Evolutionary conservation across 2,888 invertebrate species (phyloP).

Genomic region (Muscina levida): DNA sequence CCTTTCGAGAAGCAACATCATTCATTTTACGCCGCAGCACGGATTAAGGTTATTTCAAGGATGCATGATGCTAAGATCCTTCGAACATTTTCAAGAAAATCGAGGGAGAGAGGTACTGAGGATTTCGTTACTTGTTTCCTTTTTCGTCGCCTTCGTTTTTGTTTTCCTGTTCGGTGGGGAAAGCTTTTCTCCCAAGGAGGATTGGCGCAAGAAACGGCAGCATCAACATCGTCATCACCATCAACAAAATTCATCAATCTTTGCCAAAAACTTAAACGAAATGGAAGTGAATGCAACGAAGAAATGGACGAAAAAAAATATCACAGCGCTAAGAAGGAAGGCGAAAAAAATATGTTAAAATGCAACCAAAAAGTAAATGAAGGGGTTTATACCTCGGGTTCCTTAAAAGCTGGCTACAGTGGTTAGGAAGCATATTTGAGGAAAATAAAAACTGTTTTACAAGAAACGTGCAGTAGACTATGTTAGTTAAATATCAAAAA

Average conservation of each 20-base stretch:
- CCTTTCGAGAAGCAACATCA: constrained; percentile 72
- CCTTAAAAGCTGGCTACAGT: constrained; percentile 64
- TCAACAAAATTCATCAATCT: constrained; percentile 79
- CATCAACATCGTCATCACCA: constrained; percentile 66
- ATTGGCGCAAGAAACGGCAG: constrained; percentile 46
- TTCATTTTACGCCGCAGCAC: constrained; percentile 74
- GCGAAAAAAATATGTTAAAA: constrained; percentile 51
- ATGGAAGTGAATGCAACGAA: constrained; percentile 54
- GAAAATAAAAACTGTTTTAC: no score
- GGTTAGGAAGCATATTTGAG: constrained; percentile 19
- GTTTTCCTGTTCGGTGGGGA: constrained; percentile 22
- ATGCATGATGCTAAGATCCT: constrained; percentile 66
- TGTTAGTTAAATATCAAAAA: no score
- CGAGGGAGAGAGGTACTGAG: background rate
- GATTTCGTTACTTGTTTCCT: constrained; percentile 21
- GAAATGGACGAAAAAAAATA: constrained; percentile 37
- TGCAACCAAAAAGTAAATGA: constrained; percentile 50
- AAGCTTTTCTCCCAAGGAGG: constrained; percentile 46
- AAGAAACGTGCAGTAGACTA: no score
- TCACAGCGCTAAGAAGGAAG: constrained; percentile 15
- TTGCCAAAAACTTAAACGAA: constrained; percentile 77
- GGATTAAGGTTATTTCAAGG: constrained; percentile 79
- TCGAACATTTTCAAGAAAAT: constrained; percentile 22
- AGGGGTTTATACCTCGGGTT: constrained; percentile 50
- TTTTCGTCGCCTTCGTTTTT: constrained; percentile 12